phyloP scores from a whole-genome alignment of 2,888 invertebrate genomes.

The Sminthurinus aureus region DNA sequence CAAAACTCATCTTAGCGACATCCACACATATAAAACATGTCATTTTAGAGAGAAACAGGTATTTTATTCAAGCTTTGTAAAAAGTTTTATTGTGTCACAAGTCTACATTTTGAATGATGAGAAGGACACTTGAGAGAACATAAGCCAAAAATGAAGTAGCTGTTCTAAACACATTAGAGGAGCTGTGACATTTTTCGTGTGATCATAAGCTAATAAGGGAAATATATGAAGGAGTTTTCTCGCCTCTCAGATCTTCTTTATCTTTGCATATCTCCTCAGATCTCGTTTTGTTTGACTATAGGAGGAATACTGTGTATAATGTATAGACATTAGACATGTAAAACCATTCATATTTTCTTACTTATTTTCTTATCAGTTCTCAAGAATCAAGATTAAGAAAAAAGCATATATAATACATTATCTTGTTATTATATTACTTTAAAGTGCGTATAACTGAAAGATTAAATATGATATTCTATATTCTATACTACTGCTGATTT shows the following conservation, averaged over 20 bases:
- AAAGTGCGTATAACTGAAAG: not conserved
- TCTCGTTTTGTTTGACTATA: not conserved
- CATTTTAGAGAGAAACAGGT: conserved; percentile 7
- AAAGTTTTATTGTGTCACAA: conserved; percentile 17
- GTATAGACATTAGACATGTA: not conserved
- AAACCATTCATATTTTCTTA: not conserved
- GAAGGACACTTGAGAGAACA: conserved; percentile 32
- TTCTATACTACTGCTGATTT: too few species aligned
- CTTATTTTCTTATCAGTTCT: not conserved
- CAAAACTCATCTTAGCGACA: not conserved
- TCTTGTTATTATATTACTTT: not conserved
- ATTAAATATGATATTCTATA: not conserved
- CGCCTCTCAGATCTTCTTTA: not conserved
- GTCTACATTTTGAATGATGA: conserved; percentile 2
- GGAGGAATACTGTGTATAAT: not conserved
- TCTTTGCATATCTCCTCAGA: not conserved
- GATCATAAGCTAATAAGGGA: not conserved
- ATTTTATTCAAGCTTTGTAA: conserved; percentile 20
- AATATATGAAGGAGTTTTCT: conserved; percentile 17
- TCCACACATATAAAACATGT: not conserved
- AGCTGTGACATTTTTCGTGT: conserved; percentile 13
- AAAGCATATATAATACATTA: not conserved
- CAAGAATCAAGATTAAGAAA: not conserved
- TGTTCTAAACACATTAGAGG: conserved; percentile 18
- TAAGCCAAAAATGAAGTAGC: conserved; percentile 38